Base-by-base conservation (phyloP, 2,797 vertebrate species). In the Acipenser ruthenus region DNA sequence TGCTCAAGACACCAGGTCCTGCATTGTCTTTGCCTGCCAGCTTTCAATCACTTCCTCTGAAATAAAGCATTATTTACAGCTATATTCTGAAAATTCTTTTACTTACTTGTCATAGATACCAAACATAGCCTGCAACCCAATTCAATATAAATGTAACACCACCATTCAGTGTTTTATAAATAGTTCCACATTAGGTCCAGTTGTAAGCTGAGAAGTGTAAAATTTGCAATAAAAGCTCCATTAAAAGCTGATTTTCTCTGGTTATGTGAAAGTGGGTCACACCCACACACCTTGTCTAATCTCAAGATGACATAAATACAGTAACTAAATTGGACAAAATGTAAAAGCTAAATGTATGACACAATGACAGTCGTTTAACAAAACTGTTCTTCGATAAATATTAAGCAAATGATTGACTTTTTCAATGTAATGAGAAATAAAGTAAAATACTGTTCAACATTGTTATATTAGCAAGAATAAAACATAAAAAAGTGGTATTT, bases 401-500 rank as follows among this genome's bases (percentile, higher is more conserved):
- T 37, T 37, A 37, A 5, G 37, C 37, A 5, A 5, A 37, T 37
- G 37, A 37, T 37, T 0, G 37, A 37, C 37, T 37, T 37, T 37
- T 37, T 37, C 37, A 37, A 37, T 37, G 37, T 37, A 37, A 37
- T 37, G 3, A 37, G 37, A 37, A 37, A 37, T 37, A 37, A 37
- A 37, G 37, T 37, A 37, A 37, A 37, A 37, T 5, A 37, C 37
- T 37, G 37, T 37, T 37, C 37, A 37, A 37, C 37, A 12, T 58
- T n/a, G 9, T n/a, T 58, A n/a, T 11, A 72, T 72, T 74, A 64
- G 68, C 85, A 82, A 18, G 18, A 1, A 18, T 18, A 18, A 1
- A 18, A 18, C 18, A 18, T 18, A 18, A 2, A 18, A 18, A 18
- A 18, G 18, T 18, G 86, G 84, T 79, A 82, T 75, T 58, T 11